Evolutionary conservation across 2,888 invertebrate genomes (phyloP).

Genomic region (Lagria hirta): DNA sequence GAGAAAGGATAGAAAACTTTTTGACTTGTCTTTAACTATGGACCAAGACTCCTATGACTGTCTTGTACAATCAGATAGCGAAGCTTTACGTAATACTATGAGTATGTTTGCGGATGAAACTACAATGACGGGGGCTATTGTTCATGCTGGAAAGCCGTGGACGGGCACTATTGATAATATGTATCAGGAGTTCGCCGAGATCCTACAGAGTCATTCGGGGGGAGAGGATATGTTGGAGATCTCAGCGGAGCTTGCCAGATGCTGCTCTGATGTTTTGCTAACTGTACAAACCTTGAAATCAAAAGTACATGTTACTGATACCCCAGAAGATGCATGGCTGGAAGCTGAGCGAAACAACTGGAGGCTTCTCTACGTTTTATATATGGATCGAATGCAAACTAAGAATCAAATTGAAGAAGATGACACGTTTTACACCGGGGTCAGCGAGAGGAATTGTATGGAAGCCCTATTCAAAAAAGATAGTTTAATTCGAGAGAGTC

Average conservation of each 20-base stretch:
- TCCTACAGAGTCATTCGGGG: constrained; percentile 46
- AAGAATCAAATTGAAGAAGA: constrained; percentile 47
- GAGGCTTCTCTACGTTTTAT: constrained; percentile 80
- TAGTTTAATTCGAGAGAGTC: constrained; percentile 64
- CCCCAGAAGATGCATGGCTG: constrained; percentile 58
- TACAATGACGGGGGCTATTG: constrained; percentile 44
- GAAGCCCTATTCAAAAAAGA: constrained; percentile 62
- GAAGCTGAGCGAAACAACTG: constrained; percentile 87
- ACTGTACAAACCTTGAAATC: constrained; percentile 48
- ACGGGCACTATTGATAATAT: constrained; percentile 47
- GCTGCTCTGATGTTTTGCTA: constrained; percentile 50
- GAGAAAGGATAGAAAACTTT: constrained; percentile 14
- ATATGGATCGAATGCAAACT: constrained; percentile 70
- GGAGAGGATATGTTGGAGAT: constrained; percentile 47
- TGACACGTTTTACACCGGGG: constrained; percentile 45
- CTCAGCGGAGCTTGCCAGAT: constrained; percentile 48
- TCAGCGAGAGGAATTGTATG: constrained; percentile 64
- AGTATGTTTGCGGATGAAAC: constrained; percentile 27
- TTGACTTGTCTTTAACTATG: constrained; percentile 39
- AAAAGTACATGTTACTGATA: constrained; percentile 39
- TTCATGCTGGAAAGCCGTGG: constrained; percentile 46
- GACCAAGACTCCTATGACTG: constrained; percentile 37
- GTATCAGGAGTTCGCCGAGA: constrained; percentile 51
- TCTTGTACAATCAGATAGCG: constrained; percentile 18
- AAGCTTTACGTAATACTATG: constrained; percentile 1